Percentiles rank a stretch among this genome's conserved stretches.
Conservation (phyloP, 1,140 invertebrate species). For the Polypedilum vanderplanki region DNA sequence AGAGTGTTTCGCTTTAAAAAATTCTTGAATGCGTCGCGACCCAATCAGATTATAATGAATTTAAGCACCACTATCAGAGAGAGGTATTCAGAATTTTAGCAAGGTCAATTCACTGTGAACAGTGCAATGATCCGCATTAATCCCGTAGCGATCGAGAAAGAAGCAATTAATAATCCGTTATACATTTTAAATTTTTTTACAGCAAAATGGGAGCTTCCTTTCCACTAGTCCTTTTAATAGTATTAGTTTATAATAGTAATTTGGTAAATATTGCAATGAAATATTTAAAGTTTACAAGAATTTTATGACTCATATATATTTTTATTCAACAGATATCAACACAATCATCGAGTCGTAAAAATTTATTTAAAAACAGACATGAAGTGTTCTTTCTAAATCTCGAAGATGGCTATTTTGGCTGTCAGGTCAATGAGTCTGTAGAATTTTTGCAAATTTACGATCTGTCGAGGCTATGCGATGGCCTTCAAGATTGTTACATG, state of each 20-base stretch:
- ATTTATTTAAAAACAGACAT: slow-evolving; percentile 72
- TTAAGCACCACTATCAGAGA: too few relatives aligned
- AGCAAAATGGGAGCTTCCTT: slow-evolving; percentile 4
- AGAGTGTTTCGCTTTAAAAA: too few relatives aligned
- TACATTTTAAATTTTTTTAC: background rate
- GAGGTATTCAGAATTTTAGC: too few relatives aligned
- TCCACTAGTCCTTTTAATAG: slow-evolving; percentile 17
- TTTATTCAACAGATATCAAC: slow-evolving; percentile 56
- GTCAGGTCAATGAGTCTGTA: slow-evolving; percentile 92
- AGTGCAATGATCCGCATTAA: too few relatives aligned
- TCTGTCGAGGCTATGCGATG: slow-evolving; percentile 89
- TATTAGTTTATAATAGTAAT: background rate
- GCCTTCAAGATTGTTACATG: slow-evolving; percentile 78
- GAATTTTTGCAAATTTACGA: slow-evolving; percentile 91
- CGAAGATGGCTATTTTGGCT: slow-evolving; percentile 94
- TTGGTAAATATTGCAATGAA: background rate
- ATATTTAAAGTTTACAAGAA: too few relatives aligned
- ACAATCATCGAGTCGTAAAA: slow-evolving; percentile 59
- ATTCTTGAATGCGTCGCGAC: too few relatives aligned
- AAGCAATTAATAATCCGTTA: too few relatives aligned
- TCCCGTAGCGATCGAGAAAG: too few relatives aligned
- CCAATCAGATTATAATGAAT: too few relatives aligned
- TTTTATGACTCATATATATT: slow-evolving; percentile 32
- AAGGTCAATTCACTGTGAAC: too few relatives aligned
- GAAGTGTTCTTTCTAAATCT: slow-evolving; percentile 95